Base-by-base conservation (phyloP, 2,888 invertebrate genomes). In the Caenorhabditis macrosperma region DNA sequence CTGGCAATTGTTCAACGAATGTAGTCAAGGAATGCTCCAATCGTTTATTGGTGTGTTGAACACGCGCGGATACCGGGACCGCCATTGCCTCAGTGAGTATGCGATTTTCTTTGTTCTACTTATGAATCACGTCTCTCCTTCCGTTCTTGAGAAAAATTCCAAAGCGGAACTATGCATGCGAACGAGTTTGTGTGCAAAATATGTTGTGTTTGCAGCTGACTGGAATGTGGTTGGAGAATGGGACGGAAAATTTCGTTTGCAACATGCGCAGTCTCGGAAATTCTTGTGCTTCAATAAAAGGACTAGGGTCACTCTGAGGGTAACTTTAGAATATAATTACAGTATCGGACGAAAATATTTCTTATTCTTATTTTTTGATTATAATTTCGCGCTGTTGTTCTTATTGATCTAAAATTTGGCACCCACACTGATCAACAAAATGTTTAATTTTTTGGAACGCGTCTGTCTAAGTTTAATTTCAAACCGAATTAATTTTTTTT, bases 221-320 rank as follows among this genome's bases (percentile, higher is more conserved):
- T 83, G 77, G 71, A 76, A 74, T 20, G 74, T 82, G 0, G 38
- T 69, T 46, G 75, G 75, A 0, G 71, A 76, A 28, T 69, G 72
- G 66, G 63, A 61, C 17, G 82, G 82, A 9, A 69, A 33, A 5
- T 77, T 84, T 50, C 81, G 79, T 22, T 48, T 84, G 20, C 78
- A 81, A 33, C 82, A 84, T 48, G 78, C 79, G 0, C 77, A 78
- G 22, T 77, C 84, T n/a, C 69, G 61, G 38, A 77, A 74, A 28
- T 84, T 61, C 57, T 12, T 84, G 12, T 84, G 84, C 57, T 84
- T 84, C 52, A 84, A 82, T 48, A 77, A 77, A 52, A 54, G 82
- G 44, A 57, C 69, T 5, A 52, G 75, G 24, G 28, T 80, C 1
- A 76, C 75, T 10, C 66, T 80, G 17, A 64, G 75, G 22, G 80